Evolutionary conservation across 2,797 vertebrate genomes (phyloP).

Genomic region (Tapera naevia): DNA sequence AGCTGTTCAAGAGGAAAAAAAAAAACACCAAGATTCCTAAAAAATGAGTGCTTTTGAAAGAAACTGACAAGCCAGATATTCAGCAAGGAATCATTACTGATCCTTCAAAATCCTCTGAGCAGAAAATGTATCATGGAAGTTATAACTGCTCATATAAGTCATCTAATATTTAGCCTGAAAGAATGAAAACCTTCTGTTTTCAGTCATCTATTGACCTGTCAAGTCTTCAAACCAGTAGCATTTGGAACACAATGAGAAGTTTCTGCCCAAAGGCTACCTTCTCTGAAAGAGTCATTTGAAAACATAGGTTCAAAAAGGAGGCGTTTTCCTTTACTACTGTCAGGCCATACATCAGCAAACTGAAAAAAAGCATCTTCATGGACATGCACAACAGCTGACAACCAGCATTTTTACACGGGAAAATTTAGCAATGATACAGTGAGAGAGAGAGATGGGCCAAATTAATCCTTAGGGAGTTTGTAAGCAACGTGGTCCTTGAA

Average conservation of each 20-base stretch:
- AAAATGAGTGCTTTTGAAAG: neutral
- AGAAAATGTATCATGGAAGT: neutral
- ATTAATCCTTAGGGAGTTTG: neutral
- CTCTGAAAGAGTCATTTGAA: neutral
- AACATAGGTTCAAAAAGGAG: neutral
- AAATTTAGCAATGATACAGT: neutral
- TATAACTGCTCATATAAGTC: neutral
- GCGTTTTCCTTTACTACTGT: neutral
- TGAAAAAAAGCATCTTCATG: neutral
- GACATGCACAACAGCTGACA: neutral
- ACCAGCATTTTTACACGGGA: neutral
- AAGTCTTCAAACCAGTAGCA: neutral
- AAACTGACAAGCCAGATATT: neutral
- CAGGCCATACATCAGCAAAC: neutral
- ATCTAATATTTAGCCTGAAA: neutral
- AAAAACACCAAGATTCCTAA: neutral
- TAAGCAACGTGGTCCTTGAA: neutral
- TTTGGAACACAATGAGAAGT: neutral
- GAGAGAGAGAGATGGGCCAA: neutral
- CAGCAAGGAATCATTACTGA: neutral
- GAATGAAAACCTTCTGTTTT: neutral
- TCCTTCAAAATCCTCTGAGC: neutral
- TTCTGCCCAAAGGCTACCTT: neutral
- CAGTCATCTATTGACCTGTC: neutral
- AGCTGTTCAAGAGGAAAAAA: conserved; percentile 74